phyloP scores from a whole-genome alignment of 2,113 vertebrate species.

The Mesitornis unicolor region DNA sequence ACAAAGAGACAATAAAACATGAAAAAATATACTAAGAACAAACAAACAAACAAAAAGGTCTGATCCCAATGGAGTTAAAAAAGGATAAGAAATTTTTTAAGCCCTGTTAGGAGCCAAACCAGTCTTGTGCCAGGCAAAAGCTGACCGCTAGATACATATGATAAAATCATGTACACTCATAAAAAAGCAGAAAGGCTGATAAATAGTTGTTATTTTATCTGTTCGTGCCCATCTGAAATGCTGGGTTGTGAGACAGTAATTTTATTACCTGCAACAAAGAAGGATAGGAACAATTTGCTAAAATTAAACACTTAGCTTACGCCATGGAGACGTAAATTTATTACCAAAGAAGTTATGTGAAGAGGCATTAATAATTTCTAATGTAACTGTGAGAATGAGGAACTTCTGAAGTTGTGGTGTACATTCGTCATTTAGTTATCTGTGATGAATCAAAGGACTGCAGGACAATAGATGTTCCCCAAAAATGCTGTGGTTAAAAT shows the following conservation, averaged over 20 bases:
- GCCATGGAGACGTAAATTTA: background rate
- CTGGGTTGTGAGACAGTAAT: background rate
- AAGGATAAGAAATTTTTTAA: background rate
- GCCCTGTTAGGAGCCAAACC: background rate
- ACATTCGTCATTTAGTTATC: background rate
- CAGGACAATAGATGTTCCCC: background rate
- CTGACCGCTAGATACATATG: background rate
- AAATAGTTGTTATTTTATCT: background rate
- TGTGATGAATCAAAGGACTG: background rate
- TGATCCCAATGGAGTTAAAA: background rate
- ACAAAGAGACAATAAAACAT: background rate
- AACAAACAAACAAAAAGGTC: background rate
- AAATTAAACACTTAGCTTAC: background rate
- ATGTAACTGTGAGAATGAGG: background rate
- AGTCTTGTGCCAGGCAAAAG: background rate
- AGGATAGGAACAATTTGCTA: background rate
- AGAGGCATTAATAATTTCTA: background rate
- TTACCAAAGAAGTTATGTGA: background rate
- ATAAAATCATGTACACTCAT: background rate
- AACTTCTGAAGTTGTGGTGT: background rate
- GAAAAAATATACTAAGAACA: background rate
- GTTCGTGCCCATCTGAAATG: background rate
- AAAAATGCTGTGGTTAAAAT: background rate
- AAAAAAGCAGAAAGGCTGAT: background rate
- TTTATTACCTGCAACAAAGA: background rate